Percentiles rank a stretch among this genome's conserved stretches.
Evolutionary conservation across 2,113 vertebrate species (phyloP).

Genomic region (Delphinus delphis): DNA sequence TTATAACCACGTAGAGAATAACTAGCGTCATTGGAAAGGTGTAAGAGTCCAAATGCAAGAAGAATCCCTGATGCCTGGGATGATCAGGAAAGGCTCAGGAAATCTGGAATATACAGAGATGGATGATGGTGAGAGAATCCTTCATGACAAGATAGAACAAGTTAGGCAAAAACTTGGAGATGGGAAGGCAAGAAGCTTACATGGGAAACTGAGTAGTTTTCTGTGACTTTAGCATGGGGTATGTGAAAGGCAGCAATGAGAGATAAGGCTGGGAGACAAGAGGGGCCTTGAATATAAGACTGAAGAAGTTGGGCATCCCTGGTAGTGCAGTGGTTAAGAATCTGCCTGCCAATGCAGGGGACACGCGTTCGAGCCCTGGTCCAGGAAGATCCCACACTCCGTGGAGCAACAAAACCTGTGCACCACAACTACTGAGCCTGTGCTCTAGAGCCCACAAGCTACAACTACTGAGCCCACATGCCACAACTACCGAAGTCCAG

Average conservation of each 20-base stretch:
- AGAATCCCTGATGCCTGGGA: background rate
- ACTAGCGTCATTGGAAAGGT: background rate
- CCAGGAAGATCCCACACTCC: too few relatives aligned
- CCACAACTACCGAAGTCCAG: too few relatives aligned
- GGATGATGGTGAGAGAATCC: background rate
- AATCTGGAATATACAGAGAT: background rate
- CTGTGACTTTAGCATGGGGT: background rate
- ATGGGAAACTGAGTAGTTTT: background rate
- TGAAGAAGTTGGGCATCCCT: background rate
- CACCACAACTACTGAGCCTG: too few relatives aligned
- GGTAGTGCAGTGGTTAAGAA: too few relatives aligned
- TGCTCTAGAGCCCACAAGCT: too few relatives aligned
- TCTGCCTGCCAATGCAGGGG: too few relatives aligned
- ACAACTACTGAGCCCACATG: too few relatives aligned
- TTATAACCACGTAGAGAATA: background rate
- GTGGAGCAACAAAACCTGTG: too few relatives aligned
- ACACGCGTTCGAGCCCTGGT: too few relatives aligned
- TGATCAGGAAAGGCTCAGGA: background rate
- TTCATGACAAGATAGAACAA: background rate
- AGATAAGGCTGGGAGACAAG: background rate
- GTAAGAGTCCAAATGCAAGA: constrained; percentile 29
- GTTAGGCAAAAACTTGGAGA: background rate
- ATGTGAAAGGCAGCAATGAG: background rate
- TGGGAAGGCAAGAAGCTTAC: background rate
- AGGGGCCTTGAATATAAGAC: background rate